Evolutionary conservation across 2,888 invertebrate species (phyloP), one percentile per base, ranked within the genome.

Genomic region (Leptinotarsa rubiginosa): DNA sequence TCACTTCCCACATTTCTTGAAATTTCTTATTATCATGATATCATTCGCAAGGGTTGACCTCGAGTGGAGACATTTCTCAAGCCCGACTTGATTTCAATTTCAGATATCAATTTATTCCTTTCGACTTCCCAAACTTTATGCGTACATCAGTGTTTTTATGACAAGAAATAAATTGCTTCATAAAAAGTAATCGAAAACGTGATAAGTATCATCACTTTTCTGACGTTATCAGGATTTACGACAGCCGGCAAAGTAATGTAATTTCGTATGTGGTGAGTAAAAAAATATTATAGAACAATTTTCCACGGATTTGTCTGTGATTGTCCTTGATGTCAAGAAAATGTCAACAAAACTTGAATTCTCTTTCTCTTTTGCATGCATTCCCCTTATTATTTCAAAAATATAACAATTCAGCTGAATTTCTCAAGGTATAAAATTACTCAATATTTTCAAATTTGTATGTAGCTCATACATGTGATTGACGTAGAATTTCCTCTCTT

Each of bases 211-310:
- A 41, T 31, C 62, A 62, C 62, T 62, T 62, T n/a, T 62, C 41
- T 31, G 62, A 62, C 31, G 31, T 31, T 62, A 62, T 62, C 62
- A 62, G 31, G 10, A 31, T 62, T 62, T 62, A 62, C 25, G 62
- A 62, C 31, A 25, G 25, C 62, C 62, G 62, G 31, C 62, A 62
- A n/a, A 62, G 15, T 62, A 62, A 62, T 25, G 25, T 62, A 62
- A 62, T 62, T 18, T 31, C 10, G 62, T 62, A 31, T 70, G n/a
- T 64, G 50, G 41, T 47, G 50, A 20, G n/a, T 50, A 49, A 62
- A 62, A 70, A 64, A 70, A 31, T 50, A 70, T 64, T 70, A 70
- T 70, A 64, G 70, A 70, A 50, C 64, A 41, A 31, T 69, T 64
- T 64, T 64, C 25, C 64, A 18, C 12, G 16, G 20, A 64, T 15